phyloP scores from a whole-genome alignment of 2,797 vertebrate species.

The Antennarius maculatus region DNA sequence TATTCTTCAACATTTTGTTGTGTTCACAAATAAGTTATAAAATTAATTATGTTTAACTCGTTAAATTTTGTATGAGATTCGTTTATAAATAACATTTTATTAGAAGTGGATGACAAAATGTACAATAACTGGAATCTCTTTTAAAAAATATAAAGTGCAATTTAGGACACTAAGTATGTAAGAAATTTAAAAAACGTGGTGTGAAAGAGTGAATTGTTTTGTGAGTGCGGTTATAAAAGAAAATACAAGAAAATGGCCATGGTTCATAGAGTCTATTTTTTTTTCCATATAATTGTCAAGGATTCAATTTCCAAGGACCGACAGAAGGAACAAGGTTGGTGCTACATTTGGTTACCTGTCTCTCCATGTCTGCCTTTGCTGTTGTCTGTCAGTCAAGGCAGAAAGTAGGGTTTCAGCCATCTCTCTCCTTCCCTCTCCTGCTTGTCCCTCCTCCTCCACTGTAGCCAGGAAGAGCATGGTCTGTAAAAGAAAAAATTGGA shows the following conservation, averaged over 20 bases:
- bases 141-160: too few species aligned
- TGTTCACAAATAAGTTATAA: too few species aligned
- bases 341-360: conserved; percentile 83
- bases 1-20: neutral
- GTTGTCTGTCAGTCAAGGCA: conserved; percentile 86
- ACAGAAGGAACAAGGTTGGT: conserved; percentile 23
- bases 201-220: neutral
- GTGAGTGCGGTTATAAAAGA: conserved; percentile 12
- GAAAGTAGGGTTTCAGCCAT: conserved; percentile 85
- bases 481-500: conserved; percentile 77
- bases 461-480: conserved; percentile 88
- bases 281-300: conserved; percentile 31
- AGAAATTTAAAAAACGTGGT: too few species aligned
- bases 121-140: too few species aligned
- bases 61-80: too few species aligned
- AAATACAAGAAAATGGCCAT: neutral
- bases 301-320: conserved; percentile 19
- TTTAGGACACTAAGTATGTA: too few species aligned
- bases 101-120: too few species aligned
- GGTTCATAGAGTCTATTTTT: conserved; percentile 1
- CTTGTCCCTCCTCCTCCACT: conserved; percentile 83
- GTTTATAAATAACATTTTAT: too few species aligned
- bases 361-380: conserved; percentile 91
- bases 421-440: conserved; percentile 83
- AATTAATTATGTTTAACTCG: too few species aligned